Evolutionary conservation across 2,797 vertebrate species (phyloP).

Genomic region (Sylvia borin): DNA sequence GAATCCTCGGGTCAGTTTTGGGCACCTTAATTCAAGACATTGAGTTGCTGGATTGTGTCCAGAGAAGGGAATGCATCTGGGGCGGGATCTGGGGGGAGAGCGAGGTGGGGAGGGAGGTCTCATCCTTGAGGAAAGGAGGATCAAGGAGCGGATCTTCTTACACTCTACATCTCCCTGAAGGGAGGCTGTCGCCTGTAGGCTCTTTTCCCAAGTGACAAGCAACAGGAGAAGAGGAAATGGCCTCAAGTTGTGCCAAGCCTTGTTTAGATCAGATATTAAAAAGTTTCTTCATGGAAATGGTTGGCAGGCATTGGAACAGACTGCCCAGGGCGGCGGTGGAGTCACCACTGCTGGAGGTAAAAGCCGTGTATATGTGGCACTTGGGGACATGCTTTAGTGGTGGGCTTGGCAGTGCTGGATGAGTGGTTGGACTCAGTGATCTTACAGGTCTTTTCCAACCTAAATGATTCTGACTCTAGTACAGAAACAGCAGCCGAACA

Average conservation of each 20-base stretch:
- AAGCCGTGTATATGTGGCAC: fast-evolving
- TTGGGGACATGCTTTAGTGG: not conserved
- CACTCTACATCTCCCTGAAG: not conserved
- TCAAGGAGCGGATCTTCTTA: not conserved
- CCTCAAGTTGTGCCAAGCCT: not conserved
- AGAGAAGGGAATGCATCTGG: not conserved
- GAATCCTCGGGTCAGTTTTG: not conserved
- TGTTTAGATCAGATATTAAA: not conserved
- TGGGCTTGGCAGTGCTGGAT: not conserved
- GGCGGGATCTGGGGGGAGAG: not conserved
- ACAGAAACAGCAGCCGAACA: not conserved
- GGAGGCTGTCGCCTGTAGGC: not conserved
- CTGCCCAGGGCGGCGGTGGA: not conserved
- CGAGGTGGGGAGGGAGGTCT: not conserved
- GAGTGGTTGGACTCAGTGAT: not conserved
- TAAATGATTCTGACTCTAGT: not conserved
- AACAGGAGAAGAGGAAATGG: not conserved
- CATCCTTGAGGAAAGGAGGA: not conserved
- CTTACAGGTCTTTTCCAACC: not conserved
- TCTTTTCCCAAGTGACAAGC: not conserved
- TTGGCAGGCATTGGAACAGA: not conserved
- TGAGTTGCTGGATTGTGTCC: not conserved
- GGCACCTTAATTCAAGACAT: not conserved
- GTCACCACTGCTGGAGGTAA: not conserved
- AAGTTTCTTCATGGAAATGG: not conserved